Percentiles rank a stretch among this genome's conserved stretches.
Conservation (phyloP, 1,140 invertebrate species). For the Rhysida immarginata region DNA sequence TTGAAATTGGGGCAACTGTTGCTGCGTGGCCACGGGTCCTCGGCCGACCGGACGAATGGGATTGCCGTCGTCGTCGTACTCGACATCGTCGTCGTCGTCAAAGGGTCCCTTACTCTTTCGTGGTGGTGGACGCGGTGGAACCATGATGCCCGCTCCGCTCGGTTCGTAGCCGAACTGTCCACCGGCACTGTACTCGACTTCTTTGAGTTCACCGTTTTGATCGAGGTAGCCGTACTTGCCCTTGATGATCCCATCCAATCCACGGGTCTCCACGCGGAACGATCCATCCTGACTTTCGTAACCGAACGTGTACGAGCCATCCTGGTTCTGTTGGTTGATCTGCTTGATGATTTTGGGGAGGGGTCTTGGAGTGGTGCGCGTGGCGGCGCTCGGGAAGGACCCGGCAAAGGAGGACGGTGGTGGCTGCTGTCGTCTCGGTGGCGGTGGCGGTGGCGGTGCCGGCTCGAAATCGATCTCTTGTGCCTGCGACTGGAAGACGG, state of each 20-base stretch:
- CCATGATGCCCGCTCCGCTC: conserved; percentile 56
- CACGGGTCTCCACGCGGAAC: conserved; percentile 38
- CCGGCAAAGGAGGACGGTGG: too few relatives aligned
- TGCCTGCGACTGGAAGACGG: too few relatives aligned
- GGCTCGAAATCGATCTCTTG: too few relatives aligned
- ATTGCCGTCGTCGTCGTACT: conserved; percentile 5
- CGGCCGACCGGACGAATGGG: neutral
- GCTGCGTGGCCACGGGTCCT: neutral
- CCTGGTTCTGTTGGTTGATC: conserved; percentile 61
- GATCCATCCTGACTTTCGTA: conserved; percentile 70
- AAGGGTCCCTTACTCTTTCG: neutral
- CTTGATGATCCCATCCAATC: conserved; percentile 62
- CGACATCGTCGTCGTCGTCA: neutral
- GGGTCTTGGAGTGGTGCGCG: conserved; percentile 16
- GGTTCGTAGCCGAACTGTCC: conserved; percentile 52
- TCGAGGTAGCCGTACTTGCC: conserved; percentile 75
- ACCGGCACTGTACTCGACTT: conserved; percentile 70
- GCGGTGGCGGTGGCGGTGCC: too few relatives aligned
- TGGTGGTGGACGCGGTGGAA: conserved; percentile 48
- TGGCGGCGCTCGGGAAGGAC: neutral
- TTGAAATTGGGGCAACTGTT: neutral
- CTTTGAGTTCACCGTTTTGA: conserved; percentile 57
- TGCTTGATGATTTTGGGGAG: conserved; percentile 58
- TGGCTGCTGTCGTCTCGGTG: too few relatives aligned
- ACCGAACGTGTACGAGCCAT: conserved; percentile 68